phyloP scores from a whole-genome alignment of 2,113 vertebrate genomes.

The Oxyruncus cristatus region DNA sequence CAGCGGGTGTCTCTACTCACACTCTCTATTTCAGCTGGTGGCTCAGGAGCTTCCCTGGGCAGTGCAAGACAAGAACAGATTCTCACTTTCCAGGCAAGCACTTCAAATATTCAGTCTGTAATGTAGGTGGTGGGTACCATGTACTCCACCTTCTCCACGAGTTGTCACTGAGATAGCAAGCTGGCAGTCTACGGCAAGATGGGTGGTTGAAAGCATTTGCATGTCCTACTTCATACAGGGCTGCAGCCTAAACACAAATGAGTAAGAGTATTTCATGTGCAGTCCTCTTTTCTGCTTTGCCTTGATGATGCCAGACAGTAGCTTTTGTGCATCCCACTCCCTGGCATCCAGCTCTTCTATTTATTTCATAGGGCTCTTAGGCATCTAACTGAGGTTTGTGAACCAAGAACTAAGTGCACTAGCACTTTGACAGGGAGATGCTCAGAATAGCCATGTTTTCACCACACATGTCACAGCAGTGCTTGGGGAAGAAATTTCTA shows the following conservation, averaged over 20 bases:
- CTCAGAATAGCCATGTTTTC: not conserved
- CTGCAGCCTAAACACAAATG: not conserved
- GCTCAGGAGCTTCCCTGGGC: not conserved
- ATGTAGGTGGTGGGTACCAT: not conserved
- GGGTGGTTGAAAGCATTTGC: not conserved
- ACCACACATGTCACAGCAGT: not conserved
- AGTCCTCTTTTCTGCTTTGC: not conserved
- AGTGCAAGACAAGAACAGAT: not conserved
- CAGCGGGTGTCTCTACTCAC: not conserved
- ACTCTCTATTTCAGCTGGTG: not conserved
- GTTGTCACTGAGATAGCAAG: not conserved
- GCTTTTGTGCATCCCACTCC: not conserved
- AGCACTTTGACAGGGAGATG: not conserved
- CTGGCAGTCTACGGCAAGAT: not conserved
- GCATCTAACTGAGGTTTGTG: not conserved
- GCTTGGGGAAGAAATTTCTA: not conserved
- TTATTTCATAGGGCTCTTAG: not conserved
- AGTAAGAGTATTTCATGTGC: not conserved
- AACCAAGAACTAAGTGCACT: not conserved
- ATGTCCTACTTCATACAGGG: not conserved
- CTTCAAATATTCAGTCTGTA: not conserved
- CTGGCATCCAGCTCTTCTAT: not conserved
- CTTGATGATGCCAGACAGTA: not conserved
- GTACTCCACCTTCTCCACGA: not conserved
- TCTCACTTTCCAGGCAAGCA: not conserved